Evolutionary conservation across 2,888 invertebrate genomes (phyloP).

Genomic region (Troilus luridus): DNA sequence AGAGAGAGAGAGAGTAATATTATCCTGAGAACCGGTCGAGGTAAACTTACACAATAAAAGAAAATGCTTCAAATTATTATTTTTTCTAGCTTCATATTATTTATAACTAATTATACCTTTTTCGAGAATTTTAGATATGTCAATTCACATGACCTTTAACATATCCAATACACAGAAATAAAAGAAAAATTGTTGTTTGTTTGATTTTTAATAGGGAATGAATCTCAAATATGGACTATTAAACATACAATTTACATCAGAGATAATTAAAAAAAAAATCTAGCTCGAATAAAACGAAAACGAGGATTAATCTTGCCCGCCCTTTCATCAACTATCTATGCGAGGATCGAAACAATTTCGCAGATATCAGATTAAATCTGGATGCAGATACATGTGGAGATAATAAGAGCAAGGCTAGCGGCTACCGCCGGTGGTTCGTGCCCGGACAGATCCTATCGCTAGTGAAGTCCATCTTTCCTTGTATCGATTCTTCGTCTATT

Average conservation of each 20-base stretch:
- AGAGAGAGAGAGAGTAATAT: too few relatives aligned
- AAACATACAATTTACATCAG: not conserved
- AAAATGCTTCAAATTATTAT: too few relatives aligned
- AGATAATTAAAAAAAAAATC: not conserved
- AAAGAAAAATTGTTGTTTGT: too few relatives aligned
- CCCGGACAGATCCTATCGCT: not conserved
- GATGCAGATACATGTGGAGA: not conserved
- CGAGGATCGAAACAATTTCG: constrained; percentile 13
- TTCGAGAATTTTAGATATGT: too few relatives aligned
- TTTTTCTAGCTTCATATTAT: too few relatives aligned
- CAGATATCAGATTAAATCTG: not conserved
- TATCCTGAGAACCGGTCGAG: too few relatives aligned
- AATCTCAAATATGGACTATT: too few relatives aligned
- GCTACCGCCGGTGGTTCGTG: not conserved
- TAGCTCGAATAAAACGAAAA: not conserved
- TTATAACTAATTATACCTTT: too few relatives aligned
- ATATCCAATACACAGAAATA: too few relatives aligned
- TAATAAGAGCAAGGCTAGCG: not conserved
- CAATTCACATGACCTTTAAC: too few relatives aligned
- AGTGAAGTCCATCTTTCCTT: not conserved
- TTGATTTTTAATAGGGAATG: too few relatives aligned
- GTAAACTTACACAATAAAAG: too few relatives aligned
- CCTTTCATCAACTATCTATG: not conserved
- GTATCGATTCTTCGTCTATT: not conserved
- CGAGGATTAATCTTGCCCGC: not conserved